These are phyloP conservation scores for Eptatretus atami DNA, from an alignment of 2,797 vertebrate genomes.

Conservation along the genomic window DNA sequence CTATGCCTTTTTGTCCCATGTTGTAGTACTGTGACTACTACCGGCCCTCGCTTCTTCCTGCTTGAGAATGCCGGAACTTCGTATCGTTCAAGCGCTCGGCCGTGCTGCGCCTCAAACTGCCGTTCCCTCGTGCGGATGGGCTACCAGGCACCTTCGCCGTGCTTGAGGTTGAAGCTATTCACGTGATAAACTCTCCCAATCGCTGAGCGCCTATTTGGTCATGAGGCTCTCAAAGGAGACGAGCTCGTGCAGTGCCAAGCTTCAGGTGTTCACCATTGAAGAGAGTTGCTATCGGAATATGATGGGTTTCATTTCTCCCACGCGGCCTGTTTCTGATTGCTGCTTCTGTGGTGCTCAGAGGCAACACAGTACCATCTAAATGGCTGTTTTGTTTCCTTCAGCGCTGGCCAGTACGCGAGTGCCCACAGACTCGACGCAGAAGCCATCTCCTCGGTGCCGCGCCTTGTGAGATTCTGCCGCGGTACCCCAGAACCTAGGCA, in stretches of 20 bases:
- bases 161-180: slow-evolving; percentile 29
- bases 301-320: too few relatives aligned
- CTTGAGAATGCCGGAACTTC: slow-evolving; percentile 81
- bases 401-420: slow-evolving; percentile 79
- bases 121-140: slow-evolving; percentile 85
- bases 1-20: too few relatives aligned
- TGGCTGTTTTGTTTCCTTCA: too few relatives aligned
- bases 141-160: slow-evolving; percentile 85
- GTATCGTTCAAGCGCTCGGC: slow-evolving; percentile 86
- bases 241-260: too few relatives aligned
- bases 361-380: too few relatives aligned
- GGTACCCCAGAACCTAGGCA: slow-evolving; percentile 67
- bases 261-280: too few relatives aligned
- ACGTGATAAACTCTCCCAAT: background rate
- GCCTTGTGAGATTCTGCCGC: slow-evolving; percentile 56
- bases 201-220: too few relatives aligned
- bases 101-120: slow-evolving; percentile 69
- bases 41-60: slow-evolving; percentile 58
- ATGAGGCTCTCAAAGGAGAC: too few relatives aligned
- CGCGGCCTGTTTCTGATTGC: too few relatives aligned
- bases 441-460: slow-evolving; percentile 67
- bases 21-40: slow-evolving; percentile 78
- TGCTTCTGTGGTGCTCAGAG: too few relatives aligned
- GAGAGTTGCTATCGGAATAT: too few relatives aligned
- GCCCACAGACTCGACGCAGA: slow-evolving; percentile 60